A percentile compares a stretch with the other conserved stretches of the same genome.
Conservation (phyloP, 2,888 invertebrate species). For the Rhagonycha lutea region DNA sequence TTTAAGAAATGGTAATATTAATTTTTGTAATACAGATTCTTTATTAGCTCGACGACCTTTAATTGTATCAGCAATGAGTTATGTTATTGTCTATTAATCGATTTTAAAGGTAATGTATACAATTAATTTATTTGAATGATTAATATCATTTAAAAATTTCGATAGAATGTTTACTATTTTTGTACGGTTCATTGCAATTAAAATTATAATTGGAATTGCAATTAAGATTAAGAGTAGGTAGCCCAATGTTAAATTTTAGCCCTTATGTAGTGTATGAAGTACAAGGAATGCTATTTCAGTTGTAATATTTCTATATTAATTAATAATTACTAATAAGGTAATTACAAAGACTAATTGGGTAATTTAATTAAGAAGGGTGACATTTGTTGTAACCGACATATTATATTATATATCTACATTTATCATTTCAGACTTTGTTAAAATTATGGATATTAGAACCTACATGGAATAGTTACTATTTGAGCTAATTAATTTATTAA, state of each 20-base stretch:
- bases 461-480: too few relatives aligned
- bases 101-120: neutral
- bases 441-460: neutral
- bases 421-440: neutral
- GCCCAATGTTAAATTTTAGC: too few relatives aligned
- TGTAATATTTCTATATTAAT: neutral
- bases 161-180: neutral
- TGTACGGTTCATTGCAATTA: neutral
- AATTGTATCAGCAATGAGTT: constrained; percentile 1
- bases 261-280: neutral
- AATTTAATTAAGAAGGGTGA: neutral
- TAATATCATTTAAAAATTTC: neutral
- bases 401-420: neutral
- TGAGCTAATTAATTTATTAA: too few relatives aligned
- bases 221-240: neutral
- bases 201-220: neutral
- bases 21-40: neutral
- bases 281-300: neutral
- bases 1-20: neutral
- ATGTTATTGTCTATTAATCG: neutral
- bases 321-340: neutral
- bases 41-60: neutral
- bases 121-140: constrained; percentile 2
- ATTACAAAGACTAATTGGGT: neutral
- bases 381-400: neutral